These are phyloP conservation scores for Himantopus leucocephalus DNA, from an alignment of 2,113 vertebrate genomes.

Conservation along the genomic window DNA sequence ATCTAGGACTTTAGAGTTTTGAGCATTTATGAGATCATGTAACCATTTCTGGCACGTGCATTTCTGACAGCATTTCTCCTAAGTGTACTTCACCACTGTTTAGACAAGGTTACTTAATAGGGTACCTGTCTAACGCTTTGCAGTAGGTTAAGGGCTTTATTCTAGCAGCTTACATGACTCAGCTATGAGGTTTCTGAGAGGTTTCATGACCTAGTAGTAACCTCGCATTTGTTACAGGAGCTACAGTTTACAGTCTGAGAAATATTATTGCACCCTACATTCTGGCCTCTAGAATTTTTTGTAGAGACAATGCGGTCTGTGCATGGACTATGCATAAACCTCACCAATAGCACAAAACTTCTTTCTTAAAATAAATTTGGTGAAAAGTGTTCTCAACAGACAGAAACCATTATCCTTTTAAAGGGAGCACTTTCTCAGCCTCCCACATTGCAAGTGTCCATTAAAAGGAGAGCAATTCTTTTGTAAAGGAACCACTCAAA, in stretches of 20 bases:
- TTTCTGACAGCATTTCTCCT: neutral
- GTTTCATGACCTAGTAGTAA: neutral
- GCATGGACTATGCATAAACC: neutral
- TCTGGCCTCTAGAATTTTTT: neutral
- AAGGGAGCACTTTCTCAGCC: neutral
- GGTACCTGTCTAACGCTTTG: neutral
- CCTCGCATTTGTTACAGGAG: neutral
- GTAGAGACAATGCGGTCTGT: neutral
- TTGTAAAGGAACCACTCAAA: neutral
- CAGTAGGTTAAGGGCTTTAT: neutral
- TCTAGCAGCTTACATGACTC: neutral
- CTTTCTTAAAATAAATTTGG: neutral
- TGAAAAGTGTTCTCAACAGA: neutral
- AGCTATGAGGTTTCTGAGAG: neutral
- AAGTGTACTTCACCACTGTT: neutral
- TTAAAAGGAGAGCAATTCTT: neutral
- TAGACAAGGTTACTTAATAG: neutral
- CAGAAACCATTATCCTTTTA: neutral
- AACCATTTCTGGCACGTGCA: neutral
- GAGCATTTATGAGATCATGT: neutral
- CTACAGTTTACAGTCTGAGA: neutral
- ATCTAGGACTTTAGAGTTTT: neutral
- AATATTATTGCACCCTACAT: neutral
- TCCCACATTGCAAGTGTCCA: neutral
- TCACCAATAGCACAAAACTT: neutral